Evolutionary conservation across 2,797 vertebrate genomes (phyloP), one percentile per base, ranked within the genome.

Genomic region (Hemitrygon akajei): DNA sequence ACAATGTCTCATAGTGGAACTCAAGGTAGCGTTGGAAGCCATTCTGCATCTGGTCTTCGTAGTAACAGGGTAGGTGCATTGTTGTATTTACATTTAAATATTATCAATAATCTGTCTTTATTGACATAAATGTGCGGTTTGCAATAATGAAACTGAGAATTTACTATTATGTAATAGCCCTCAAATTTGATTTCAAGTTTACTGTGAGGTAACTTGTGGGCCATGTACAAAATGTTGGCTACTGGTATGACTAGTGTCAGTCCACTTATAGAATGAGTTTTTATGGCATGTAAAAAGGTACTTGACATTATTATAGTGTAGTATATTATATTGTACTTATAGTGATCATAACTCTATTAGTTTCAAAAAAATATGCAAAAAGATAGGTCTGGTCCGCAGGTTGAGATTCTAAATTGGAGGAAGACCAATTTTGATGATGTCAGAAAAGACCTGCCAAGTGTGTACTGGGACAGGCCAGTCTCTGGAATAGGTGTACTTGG

Each of bases 1-100:
- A 96, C 95, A 95, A 98, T 98, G 97, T 98, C 97, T 96, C 97
- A 97, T 95, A 97, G 97, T 87, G 97, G 96, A 95, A 96, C 97
- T 95, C 97, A 97, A 93, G 97, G 97, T 93, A 97, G 96, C 95
- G 97, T 97, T 94, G 97, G 97, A 94, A 98, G 97, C 95, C 97
- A 97, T 94, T 95, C 96, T 93, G 95, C 96, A 94, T 94, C 96
- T 0, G 97, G 96, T 25, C 95, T 96, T 95, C 96, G 94, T 94
- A 96, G 95, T 93, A 95, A 96, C 95, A 97, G 96, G 96, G 97
- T 98, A 95, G 71, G 94, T 94, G 37, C 37, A 89, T 69, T 89
- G 25, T 5, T 87, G 58, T 34, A 66, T 34, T 89, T 89, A 7
- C 7, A 89, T 69, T 89, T 22, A 66, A 22, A 89, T 37, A 16